phyloP scores from a whole-genome alignment of 2,797 vertebrate species.

The Cyclura pinguis region DNA sequence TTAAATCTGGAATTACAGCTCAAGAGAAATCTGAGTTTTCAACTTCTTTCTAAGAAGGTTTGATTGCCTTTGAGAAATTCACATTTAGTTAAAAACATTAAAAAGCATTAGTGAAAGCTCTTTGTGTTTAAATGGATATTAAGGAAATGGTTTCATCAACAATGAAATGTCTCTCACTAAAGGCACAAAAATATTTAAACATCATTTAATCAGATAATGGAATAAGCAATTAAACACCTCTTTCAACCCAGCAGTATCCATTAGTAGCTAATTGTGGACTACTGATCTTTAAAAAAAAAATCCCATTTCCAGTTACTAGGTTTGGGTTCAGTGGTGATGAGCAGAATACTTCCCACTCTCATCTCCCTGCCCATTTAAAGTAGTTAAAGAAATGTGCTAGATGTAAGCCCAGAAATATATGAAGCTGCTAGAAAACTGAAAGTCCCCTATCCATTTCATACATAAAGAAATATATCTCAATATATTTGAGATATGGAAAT shows the following conservation, averaged over 20 bases:
- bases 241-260: background rate
- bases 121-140: slow-evolving; percentile 34
- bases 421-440: slow-evolving; percentile 24
- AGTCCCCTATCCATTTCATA: background rate
- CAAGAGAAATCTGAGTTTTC: background rate
- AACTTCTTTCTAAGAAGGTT: background rate
- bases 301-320: slow-evolving; percentile 2
- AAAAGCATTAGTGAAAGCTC: slow-evolving; percentile 34
- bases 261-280: slow-evolving; percentile 39
- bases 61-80: slow-evolving; percentile 26
- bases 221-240: slow-evolving; percentile 50
- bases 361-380: background rate
- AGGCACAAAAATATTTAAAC: slow-evolving; percentile 19
- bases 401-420: slow-evolving; percentile 12
- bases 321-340: background rate
- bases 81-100: slow-evolving; percentile 27
- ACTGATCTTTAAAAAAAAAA: slow-evolving; percentile 14
- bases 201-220: slow-evolving; percentile 44
- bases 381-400: background rate
- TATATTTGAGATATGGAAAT: background rate
- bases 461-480: background rate
- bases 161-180: background rate
- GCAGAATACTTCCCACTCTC: background rate
- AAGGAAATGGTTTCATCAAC: slow-evolving; percentile 32
- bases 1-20: background rate